These are phyloP conservation scores for Hoplodrina ambigua DNA, from an alignment of 2,888 invertebrate genomes.

Conservation along the genomic window DNA sequence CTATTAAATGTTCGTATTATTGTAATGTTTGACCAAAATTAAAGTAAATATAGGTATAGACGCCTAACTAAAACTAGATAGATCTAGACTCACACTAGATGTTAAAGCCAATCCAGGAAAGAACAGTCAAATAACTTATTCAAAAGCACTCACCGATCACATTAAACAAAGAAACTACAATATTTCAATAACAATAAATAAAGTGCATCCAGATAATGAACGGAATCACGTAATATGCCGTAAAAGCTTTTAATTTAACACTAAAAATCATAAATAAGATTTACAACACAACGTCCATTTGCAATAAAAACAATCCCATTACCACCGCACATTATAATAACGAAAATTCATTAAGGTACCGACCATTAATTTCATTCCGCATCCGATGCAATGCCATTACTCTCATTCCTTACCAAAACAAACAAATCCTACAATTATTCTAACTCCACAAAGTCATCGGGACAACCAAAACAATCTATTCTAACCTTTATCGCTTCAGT, in stretches of 20 bases:
- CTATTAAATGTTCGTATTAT: background rate
- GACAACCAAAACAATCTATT: constrained; percentile 55
- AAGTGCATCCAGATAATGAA: constrained; percentile 54
- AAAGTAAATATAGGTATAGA: too few species aligned
- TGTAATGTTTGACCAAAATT: too few species aligned
- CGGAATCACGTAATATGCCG: constrained; percentile 57
- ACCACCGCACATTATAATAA: constrained; percentile 82
- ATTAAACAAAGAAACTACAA: constrained; percentile 34
- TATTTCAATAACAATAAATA: constrained; percentile 58
- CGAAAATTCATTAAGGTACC: constrained; percentile 87
- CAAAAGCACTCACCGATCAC: constrained; percentile 19
- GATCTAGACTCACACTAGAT: background rate
- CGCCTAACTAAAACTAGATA: background rate
- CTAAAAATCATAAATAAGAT: constrained; percentile 66
- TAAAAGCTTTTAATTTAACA: constrained; percentile 66
- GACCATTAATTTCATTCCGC: constrained; percentile 84
- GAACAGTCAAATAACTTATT: constrained; percentile 1
- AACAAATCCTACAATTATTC: constrained; percentile 89
- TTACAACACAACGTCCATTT: constrained; percentile 64
- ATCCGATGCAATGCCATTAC: constrained; percentile 85
- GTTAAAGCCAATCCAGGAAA: background rate
- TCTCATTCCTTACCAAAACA: constrained; percentile 86
- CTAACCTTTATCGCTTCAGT: constrained; percentile 62
- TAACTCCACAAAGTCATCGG: constrained; percentile 71
- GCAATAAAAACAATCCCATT: constrained; percentile 79